Evolutionary conservation across 2,113 vertebrate species (phyloP).

Genomic region (Atherinomorus stipes): DNA sequence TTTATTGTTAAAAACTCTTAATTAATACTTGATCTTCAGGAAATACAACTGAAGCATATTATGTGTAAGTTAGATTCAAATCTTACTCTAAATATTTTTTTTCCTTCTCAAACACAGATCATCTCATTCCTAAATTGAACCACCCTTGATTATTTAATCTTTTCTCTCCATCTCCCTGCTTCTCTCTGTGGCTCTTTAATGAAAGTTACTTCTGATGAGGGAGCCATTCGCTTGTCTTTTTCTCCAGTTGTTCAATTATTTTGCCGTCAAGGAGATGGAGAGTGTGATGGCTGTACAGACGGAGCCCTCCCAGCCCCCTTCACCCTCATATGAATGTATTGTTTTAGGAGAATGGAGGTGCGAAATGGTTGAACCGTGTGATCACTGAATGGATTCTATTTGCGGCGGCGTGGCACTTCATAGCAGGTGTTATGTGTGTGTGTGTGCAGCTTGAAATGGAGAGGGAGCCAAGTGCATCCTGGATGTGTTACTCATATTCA

Average conservation of each 20-base stretch:
- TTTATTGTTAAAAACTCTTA: too few species aligned
- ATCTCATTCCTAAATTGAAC: conserved; percentile 23
- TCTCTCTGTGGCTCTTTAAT: conserved; percentile 35
- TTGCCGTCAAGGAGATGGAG: conserved; percentile 64
- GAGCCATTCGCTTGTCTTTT: conserved; percentile 60
- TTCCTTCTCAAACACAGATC: conserved; percentile 13
- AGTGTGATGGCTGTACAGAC: conserved; percentile 42
- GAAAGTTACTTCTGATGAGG: conserved; percentile 67
- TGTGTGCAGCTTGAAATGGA: conserved; percentile 15
- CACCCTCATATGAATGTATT: conserved; percentile 51
- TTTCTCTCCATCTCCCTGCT: conserved; percentile 8
- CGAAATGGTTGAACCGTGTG: conserved; percentile 61
- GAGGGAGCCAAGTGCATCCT: conserved; percentile 9
- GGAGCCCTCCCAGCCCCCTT: neutral
- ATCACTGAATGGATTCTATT: conserved; percentile 60
- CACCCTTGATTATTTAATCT: conserved; percentile 28
- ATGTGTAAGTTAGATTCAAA: neutral
- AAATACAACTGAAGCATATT: too few species aligned
- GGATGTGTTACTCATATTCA: conserved; percentile 39
- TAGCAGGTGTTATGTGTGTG: conserved; percentile 52
- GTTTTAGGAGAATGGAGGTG: conserved; percentile 57
- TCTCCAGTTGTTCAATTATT: conserved; percentile 70
- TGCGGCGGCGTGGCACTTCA: conserved; percentile 40
- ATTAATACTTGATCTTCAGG: too few species aligned
- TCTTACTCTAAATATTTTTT: neutral